Base-by-base conservation (phyloP, 2,113 vertebrate genomes). In the Corapipo altera region DNA sequence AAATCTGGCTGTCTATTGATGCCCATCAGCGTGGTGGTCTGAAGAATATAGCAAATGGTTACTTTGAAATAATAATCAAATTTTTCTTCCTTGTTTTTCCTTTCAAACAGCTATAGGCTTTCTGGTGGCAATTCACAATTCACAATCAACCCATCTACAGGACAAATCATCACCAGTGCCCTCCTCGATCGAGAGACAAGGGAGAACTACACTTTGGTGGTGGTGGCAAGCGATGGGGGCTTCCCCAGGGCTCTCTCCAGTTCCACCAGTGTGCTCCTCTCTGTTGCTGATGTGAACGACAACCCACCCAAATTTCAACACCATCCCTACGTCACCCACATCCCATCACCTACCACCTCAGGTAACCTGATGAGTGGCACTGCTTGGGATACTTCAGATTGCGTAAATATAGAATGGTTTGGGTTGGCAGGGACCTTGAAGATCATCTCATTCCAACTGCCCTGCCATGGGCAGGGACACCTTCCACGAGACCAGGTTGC, bases 231-330 rank as follows among this genome's bases (percentile, higher is more conserved):
- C 0, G 99, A 99, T 0, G 96, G 98, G 11, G 99, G 99, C 19
- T 97, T 97, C 58, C 99, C 99, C 2, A 93, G 94, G 58, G 96
- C 98, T 21, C 96, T 99, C 48, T 99, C 99, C 97, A 99, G 99
- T 96, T 99, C 99, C 3, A 94, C 99, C 92, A 99, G 98, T 1
- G 99, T 99, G 78, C 98, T 99, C 0, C 98, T 99, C 71, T 97
- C 98, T 0, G 98, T 99, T 65, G 85, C 98, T 0, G 99, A 99
- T 66, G 98, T 99, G 92, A 99, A 99, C 9, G 99, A 99, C 95
- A 99, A 99, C 92, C 99, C 99, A 0, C 99, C 99, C 13, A 98
- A 97, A 90, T 99, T 99, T 97, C 99, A 99, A 39, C 99, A 99
- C 95, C 99, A 99, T 89, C 99, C 99, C 8, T 99, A 99, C 1